Conservation (phyloP, 2,888 invertebrate genomes). For the Zele albiditarsus region DNA sequence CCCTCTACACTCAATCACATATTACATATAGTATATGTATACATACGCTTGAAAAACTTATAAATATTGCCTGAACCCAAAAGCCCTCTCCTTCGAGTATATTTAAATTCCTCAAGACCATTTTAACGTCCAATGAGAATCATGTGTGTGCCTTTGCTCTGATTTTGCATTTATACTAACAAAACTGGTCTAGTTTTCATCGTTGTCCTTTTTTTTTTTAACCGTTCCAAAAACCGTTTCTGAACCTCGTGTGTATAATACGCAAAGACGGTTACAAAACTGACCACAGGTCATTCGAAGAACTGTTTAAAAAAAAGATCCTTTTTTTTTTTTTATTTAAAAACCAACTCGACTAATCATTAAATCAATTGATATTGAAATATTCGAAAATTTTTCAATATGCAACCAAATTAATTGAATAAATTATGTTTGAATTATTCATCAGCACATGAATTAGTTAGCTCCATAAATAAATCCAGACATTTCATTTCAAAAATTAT, state of each 20-base stretch:
- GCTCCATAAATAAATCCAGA: too few species aligned
- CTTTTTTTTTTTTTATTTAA: too few species aligned
- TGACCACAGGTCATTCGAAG: constrained; percentile 1
- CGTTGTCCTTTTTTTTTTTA: constrained; percentile 12
- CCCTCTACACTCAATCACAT: constrained; percentile 12
- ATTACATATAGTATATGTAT: not conserved
- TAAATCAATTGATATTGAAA: too few species aligned
- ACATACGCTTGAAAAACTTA: not conserved
- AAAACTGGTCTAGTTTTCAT: constrained; percentile 22
- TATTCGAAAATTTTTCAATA: too few species aligned
- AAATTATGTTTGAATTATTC: too few species aligned
- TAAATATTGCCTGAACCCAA: not conserved
- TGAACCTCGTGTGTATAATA: too few species aligned
- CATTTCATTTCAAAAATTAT: too few species aligned
- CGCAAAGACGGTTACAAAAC: too few species aligned
- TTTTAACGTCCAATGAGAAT: constrained; percentile 1
- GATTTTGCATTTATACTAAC: constrained; percentile 11
- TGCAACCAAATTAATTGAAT: too few species aligned
- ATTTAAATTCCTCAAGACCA: not conserved
- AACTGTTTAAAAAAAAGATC: not conserved
- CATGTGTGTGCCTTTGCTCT: not conserved
- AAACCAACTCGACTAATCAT: too few species aligned
- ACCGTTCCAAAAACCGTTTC: constrained; percentile 21
- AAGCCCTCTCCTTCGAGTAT: not conserved
- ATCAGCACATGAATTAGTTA: too few species aligned